phyloP scores from a whole-genome alignment of 1,140 invertebrate genomes.

The Drusus annulatus region DNA sequence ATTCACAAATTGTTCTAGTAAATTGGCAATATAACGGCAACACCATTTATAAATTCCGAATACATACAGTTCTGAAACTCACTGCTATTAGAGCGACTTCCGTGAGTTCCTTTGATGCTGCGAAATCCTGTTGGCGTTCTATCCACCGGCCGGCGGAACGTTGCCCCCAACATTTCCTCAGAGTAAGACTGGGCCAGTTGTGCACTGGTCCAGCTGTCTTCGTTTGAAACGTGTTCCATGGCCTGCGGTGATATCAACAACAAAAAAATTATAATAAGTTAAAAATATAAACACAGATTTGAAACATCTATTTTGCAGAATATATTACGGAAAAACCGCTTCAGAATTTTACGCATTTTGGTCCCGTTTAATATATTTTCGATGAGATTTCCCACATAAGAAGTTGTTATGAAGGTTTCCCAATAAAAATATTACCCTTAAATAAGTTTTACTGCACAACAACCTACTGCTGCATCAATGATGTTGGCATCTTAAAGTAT shows the following conservation, averaged over 20 bases:
- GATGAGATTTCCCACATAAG: too few species aligned
- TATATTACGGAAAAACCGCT: too few species aligned
- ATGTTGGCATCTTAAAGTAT: too few species aligned
- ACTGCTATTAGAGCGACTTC: conserved; percentile 8
- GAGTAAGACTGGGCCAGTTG: conserved; percentile 33
- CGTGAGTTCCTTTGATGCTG: conserved; percentile 54
- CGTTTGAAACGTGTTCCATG: conserved; percentile 21
- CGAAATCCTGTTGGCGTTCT: conserved; percentile 49
- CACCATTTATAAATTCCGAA: too few species aligned
- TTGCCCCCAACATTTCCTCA: conserved; percentile 46
- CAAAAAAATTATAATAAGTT: neutral
- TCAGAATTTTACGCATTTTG: too few species aligned
- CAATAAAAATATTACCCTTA: too few species aligned
- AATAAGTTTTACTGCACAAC: too few species aligned
- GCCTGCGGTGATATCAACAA: neutral
- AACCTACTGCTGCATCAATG: too few species aligned
- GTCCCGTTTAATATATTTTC: too few species aligned
- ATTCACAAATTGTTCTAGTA: too few species aligned
- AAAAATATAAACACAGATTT: neutral
- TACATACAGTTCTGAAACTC: neutral
- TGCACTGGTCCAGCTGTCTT: conserved; percentile 37
- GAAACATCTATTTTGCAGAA: neutral
- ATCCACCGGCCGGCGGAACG: conserved; percentile 36
- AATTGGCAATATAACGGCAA: too few species aligned
- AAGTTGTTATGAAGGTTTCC: too few species aligned